Evolutionary conservation across 2,888 invertebrate genomes (phyloP).

Genomic region (Ganaspis brasiliensis): DNA sequence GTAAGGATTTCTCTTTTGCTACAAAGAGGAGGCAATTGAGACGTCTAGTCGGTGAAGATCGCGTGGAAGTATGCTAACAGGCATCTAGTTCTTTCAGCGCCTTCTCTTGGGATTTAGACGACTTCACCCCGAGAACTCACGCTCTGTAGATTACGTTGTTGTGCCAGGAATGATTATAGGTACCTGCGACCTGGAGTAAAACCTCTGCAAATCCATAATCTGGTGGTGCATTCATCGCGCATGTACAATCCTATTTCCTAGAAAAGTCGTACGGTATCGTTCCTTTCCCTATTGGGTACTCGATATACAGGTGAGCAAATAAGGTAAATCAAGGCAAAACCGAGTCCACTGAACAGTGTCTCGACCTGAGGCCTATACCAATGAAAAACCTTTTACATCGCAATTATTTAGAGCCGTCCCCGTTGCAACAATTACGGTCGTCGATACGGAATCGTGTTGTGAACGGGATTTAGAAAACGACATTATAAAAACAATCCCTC

Average conservation of each 20-base stretch:
- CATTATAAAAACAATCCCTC: slow-evolving; percentile 15
- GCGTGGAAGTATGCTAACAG: slow-evolving; percentile 65
- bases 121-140: neutral
- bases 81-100: slow-evolving; percentile 43
- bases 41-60: slow-evolving; percentile 51
- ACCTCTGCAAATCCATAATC: slow-evolving; percentile 18
- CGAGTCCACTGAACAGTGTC: slow-evolving; percentile 29
- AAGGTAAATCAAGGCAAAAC: slow-evolving; percentile 43
- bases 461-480: slow-evolving; percentile 42
- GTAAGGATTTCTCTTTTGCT: neutral
- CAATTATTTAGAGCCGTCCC: slow-evolving; percentile 43
- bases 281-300: slow-evolving; percentile 24
- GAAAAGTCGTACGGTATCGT: slow-evolving; percentile 35
- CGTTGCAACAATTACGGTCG: slow-evolving; percentile 40
- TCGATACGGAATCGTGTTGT: slow-evolving; percentile 18
- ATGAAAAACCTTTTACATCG: slow-evolving; percentile 36
- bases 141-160: neutral
- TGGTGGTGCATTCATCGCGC: slow-evolving; percentile 24
- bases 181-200: slow-evolving; percentile 7
- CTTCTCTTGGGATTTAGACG: slow-evolving; percentile 36
- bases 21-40: slow-evolving; percentile 9
- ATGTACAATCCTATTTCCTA: slow-evolving; percentile 14
- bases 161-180: slow-evolving; percentile 14
- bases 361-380: slow-evolving; percentile 18
- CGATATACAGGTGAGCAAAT: slow-evolving; percentile 42